These are phyloP conservation scores for Echeneis naucrates DNA, from an alignment of 2,797 vertebrate species.

Conservation along the genomic window DNA sequence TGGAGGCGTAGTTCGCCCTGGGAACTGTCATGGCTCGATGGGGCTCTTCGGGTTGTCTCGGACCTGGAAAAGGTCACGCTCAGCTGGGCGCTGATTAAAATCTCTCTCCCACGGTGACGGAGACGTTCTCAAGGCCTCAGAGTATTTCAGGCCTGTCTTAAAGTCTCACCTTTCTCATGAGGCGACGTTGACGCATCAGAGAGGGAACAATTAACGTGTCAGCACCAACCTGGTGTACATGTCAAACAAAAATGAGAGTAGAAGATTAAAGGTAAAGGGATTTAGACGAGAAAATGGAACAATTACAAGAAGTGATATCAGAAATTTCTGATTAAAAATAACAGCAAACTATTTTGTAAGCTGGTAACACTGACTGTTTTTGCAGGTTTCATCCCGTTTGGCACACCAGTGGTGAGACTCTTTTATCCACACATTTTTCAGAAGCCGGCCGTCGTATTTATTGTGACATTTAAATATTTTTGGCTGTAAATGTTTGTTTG, in stretches of 20 bases:
- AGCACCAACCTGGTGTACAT: background rate
- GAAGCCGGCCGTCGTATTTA: accelerated
- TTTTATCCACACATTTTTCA: background rate
- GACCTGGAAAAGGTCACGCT: slow-evolving; percentile 83
- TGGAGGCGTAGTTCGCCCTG: slow-evolving; percentile 50
- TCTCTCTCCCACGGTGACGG: slow-evolving; percentile 66
- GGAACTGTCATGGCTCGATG: slow-evolving; percentile 68
- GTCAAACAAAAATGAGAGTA: background rate
- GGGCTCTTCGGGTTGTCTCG: slow-evolving; percentile 74
- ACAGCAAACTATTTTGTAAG: background rate
- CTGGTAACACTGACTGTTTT: slow-evolving; percentile 1
- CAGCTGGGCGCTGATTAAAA: slow-evolving; percentile 86
- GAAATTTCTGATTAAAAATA: background rate
- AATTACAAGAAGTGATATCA: background rate
- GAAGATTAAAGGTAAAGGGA: background rate
- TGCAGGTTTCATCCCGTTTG: slow-evolving; percentile 94
- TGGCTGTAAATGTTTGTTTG: background rate
- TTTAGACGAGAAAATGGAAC: background rate
- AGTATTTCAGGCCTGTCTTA: slow-evolving; percentile 71
- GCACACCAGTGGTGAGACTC: slow-evolving; percentile 92
- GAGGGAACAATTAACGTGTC: slow-evolving; percentile 9
- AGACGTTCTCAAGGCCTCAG: slow-evolving; percentile 55
- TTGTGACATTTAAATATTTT: background rate
- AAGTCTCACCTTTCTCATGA: slow-evolving; percentile 58
- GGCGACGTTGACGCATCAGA: background rate